A percentile compares a stretch with the other conserved stretches of the same genome.
Evolutionary conservation across 2,888 invertebrate species (phyloP).

Genomic region (Drosophila anceps): DNA sequence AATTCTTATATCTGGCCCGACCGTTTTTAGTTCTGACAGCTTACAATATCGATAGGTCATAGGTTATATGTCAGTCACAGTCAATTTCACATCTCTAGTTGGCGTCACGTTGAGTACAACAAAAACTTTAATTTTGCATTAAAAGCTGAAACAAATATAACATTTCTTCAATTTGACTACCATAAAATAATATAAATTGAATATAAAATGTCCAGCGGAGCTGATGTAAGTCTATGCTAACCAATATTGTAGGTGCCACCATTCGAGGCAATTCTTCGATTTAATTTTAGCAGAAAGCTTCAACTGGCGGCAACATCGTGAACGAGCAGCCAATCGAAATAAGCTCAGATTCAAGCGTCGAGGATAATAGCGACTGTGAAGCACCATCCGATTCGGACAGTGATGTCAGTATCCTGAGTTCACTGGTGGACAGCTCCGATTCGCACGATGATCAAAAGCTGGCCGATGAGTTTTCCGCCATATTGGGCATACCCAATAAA

Average conservation of each 20-base stretch:
- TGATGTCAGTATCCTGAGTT: constrained; percentile 26
- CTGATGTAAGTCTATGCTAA: constrained; percentile 25
- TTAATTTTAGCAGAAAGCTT: constrained; percentile 28
- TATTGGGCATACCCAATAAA: constrained; percentile 28
- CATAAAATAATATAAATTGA: neutral
- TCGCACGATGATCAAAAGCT: constrained; percentile 16
- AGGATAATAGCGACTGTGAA: constrained; percentile 7
- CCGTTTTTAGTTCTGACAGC: too few relatives aligned
- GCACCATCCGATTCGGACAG: constrained; percentile 8
- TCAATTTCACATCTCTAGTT: constrained; percentile 27
- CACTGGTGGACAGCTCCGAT: constrained; percentile 19
- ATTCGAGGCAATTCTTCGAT: neutral
- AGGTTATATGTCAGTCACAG: neutral
- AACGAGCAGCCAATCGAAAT: constrained; percentile 53
- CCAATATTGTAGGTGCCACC: neutral
- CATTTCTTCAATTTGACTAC: constrained; percentile 7
- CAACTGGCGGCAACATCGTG: constrained; percentile 37
- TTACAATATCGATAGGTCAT: constrained; percentile 19
- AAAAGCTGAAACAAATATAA: neutral
- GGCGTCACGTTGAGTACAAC: constrained; percentile 20
- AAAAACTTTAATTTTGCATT: neutral
- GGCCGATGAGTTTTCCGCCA: constrained; percentile 24
- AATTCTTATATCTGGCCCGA: too few relatives aligned
- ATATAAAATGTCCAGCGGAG: constrained; percentile 47
- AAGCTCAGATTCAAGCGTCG: constrained; percentile 46